Base-by-base conservation (phyloP, 1,140 invertebrate genomes). In the Brachionus angularis region DNA sequence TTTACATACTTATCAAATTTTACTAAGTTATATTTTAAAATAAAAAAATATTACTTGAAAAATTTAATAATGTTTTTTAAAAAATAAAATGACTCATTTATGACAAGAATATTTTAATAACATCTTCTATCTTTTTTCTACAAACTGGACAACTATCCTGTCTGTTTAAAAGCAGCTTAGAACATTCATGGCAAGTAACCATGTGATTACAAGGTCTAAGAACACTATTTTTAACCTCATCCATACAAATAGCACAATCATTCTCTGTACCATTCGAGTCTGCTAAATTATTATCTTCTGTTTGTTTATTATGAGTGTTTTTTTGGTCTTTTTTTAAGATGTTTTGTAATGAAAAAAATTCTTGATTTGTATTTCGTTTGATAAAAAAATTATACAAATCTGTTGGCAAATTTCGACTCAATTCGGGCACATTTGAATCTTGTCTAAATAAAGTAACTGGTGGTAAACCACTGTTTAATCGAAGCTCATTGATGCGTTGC, bases 241-340 rank as follows among this genome's bases (percentile, higher is more conserved):
- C 82, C 83, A 84, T 83, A 74, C 83, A 84, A 31, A 84, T 83
- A 3, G 82, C 83, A 76, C 83, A 84, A 55, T 84, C 83, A 29
- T 77, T 77, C 18, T 83, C 81, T 18, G 70, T 47, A 23, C n/a
- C 53, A 36, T 39, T 77, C 76, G 64, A 12, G 18, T 27, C 49
- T 5, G 49, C 5, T 10, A 14, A 3, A 14, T 67, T 16, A 47
- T 12, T 44, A 18, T 21, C 16, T 58, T 36, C 27, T 36, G 18
- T 58, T 18, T 36, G 21, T 23, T 7, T 10, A 16, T 58, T 58
- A 10, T 12, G 18, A 0, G 8, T n/a, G 7, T 14, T 58, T 58
- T 58, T 58, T 18, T 36, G 18, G n/a, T 58, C 34, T 39, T 23
- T 18, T 23, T 58, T 34, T 7, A 27, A 25, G 34, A 12, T 34